A percentile compares a stretch with the other conserved stretches of the same genome.
phyloP scores from a whole-genome alignment of 2,888 invertebrate species.

The Athalia cordata region DNA sequence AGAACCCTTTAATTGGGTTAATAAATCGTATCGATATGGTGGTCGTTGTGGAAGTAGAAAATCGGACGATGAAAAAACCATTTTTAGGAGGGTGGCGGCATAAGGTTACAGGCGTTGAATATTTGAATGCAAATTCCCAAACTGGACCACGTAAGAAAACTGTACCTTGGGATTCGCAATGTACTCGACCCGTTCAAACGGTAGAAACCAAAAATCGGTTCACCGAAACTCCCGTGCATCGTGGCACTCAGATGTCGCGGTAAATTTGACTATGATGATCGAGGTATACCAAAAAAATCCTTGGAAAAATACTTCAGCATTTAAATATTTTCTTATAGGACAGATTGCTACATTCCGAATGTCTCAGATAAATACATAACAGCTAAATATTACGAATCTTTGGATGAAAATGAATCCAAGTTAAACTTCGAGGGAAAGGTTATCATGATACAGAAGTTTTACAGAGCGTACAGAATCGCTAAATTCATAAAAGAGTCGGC shows the following conservation, averaged over 20 bases:
- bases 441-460: slow-evolving; percentile 81
- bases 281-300: neutral
- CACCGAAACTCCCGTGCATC: slow-evolving; percentile 75
- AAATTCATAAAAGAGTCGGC: slow-evolving; percentile 75
- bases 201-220: slow-evolving; percentile 75
- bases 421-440: slow-evolving; percentile 75
- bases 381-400: slow-evolving; percentile 80
- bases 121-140: slow-evolving; percentile 89
- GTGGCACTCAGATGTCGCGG: slow-evolving; percentile 79
- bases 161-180: slow-evolving; percentile 75
- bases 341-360: slow-evolving; percentile 78
- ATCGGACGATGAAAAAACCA: slow-evolving; percentile 80
- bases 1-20: too few relatives aligned
- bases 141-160: slow-evolving; percentile 80
- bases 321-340: slow-evolving; percentile 43
- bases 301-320: neutral
- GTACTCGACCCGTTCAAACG: slow-evolving; percentile 82
- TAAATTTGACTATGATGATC: slow-evolving; percentile 48
- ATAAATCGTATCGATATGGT: slow-evolving; percentile 47
- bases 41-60: slow-evolving; percentile 77
- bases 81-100: slow-evolving; percentile 86
- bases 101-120: slow-evolving; percentile 81
- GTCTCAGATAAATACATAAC: slow-evolving; percentile 79
- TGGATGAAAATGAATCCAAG: slow-evolving; percentile 78
- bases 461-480: slow-evolving; percentile 77